phyloP scores from a whole-genome alignment of 2,797 vertebrate genomes.

The Muscicapa striata region DNA sequence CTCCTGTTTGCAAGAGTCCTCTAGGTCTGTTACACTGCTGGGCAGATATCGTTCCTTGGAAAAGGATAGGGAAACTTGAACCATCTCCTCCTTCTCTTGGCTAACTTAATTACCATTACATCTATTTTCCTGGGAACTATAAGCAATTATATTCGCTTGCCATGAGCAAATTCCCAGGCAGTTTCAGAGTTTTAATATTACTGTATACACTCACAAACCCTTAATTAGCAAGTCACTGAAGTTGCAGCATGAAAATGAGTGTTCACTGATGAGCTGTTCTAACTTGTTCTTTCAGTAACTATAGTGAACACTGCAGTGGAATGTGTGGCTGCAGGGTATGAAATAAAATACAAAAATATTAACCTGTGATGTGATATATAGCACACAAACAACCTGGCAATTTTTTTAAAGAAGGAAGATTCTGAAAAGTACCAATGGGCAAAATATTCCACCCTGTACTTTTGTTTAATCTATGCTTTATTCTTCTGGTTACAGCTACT shows the following conservation, averaged over 20 bases:
- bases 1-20: not conserved
- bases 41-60: not conserved
- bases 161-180: conserved; percentile 28
- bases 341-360: conserved; percentile 24
- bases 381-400: not conserved
- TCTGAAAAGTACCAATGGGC: not conserved
- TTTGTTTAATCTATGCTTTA: not conserved
- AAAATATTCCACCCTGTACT: not conserved
- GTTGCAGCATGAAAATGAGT: conserved; percentile 30
- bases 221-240: conserved; percentile 42
- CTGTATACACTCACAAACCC: not conserved
- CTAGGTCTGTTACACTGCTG: not conserved
- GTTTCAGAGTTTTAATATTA: not conserved
- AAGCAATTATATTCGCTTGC: conserved; percentile 14
- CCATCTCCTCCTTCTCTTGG: conserved; percentile 16
- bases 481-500: not conserved
- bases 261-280: conserved; percentile 59
- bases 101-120: conserved; percentile 34
- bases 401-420: not conserved
- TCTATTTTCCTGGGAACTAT: conserved; percentile 52
- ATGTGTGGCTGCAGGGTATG: conserved; percentile 65
- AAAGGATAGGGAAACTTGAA: conserved; percentile 35
- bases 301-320: conserved; percentile 28
- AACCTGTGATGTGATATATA: not conserved
- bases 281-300: conserved; percentile 70